Evolutionary conservation across 2,113 vertebrate species (phyloP).

Genomic region (Burhinus oedicnemus): DNA sequence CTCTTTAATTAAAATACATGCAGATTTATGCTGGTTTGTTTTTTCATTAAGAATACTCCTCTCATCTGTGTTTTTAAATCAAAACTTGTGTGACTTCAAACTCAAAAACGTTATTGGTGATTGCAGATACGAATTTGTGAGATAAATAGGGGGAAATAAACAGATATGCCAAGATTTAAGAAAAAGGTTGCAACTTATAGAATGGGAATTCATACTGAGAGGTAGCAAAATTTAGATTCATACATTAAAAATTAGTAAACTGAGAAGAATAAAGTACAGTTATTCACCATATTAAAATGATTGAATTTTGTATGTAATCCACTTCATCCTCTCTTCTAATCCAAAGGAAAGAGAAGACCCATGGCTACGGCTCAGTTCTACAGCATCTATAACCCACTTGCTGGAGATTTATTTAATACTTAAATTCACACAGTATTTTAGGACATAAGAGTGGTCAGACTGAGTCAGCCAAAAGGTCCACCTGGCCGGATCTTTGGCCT

Average conservation of each 20-base stretch:
- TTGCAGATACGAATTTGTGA: background rate
- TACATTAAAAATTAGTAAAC: background rate
- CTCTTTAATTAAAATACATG: background rate
- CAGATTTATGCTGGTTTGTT: background rate
- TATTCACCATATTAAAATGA: background rate
- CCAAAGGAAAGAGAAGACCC: background rate
- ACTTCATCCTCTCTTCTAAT: background rate
- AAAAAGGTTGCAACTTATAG: background rate
- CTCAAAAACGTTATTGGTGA: background rate
- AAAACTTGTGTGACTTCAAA: background rate
- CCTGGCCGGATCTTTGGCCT: background rate
- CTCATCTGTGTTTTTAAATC: background rate
- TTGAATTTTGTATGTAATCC: background rate
- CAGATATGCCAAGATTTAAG: background rate
- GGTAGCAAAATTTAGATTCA: background rate
- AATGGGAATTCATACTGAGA: background rate
- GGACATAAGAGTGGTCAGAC: background rate
- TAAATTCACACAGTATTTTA: background rate
- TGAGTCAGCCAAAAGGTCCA: background rate
- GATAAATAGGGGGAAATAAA: background rate
- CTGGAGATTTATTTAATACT: background rate
- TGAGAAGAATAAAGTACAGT: background rate
- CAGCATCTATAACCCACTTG: background rate
- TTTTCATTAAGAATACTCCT: background rate
- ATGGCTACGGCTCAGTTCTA: background rate